Evolutionary conservation across 2,797 vertebrate genomes (phyloP).

Genomic region (Staurois parvus): DNA sequence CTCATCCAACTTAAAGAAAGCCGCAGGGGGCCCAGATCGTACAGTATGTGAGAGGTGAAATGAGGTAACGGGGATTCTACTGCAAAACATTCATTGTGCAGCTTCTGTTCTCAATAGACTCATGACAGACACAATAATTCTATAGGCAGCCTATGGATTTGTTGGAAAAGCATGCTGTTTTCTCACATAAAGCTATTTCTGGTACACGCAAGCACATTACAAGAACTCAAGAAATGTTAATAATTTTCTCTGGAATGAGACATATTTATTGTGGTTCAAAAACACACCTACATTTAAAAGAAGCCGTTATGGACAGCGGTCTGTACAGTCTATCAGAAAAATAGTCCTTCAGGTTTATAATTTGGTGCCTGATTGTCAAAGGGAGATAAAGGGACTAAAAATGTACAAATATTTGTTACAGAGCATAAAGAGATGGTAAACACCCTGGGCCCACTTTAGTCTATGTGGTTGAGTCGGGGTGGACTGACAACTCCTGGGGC

Average conservation of each 20-base stretch:
- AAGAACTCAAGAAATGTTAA: neutral
- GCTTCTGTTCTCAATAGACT: conserved; percentile 31
- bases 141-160: conserved; percentile 30
- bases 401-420: neutral
- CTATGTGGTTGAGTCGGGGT: too few species aligned
- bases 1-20: conserved; percentile 61
- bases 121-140: conserved; percentile 34
- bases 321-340: neutral
- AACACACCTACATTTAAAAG: neutral
- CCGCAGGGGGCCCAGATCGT: conserved; percentile 58
- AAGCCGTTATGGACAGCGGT: neutral
- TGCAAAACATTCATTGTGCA: conserved; percentile 48
- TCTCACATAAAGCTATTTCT: conserved; percentile 47
- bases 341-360: neutral
- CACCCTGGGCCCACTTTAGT: too few species aligned
- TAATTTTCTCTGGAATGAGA: neutral
- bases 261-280: neutral
- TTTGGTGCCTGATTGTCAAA: neutral
- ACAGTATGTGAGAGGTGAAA: conserved; percentile 58
- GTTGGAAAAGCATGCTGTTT: conserved; percentile 6
- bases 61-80: conserved; percentile 56
- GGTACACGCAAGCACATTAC: neutral
- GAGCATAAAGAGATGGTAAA: too few species aligned
- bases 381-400: neutral
- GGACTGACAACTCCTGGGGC: too few species aligned